Evolutionary conservation across 2,797 vertebrate genomes (phyloP), one percentile per base, ranked within the genome.

Genomic region (Erpetoichthys calabaricus): DNA sequence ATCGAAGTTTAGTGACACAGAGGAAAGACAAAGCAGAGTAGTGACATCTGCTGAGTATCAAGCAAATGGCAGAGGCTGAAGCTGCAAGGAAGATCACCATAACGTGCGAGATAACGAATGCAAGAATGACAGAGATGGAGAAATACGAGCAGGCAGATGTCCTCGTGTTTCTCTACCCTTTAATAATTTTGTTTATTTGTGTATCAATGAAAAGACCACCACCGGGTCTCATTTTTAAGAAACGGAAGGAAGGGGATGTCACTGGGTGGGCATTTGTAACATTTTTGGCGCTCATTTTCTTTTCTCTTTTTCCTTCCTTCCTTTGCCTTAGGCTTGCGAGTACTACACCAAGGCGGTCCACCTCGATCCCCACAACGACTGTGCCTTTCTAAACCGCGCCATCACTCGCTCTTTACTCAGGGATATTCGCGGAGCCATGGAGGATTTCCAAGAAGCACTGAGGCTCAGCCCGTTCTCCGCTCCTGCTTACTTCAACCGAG

Each of bases 361-460:
- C 10, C 71, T 78, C 65, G 76, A 88, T 56, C 77, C 82, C 44
- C 61, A 51, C 60, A 80, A 86, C 63, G 72, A 84, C 56, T 80
- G 71, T 45, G 77, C 74, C 54, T 8, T 77, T 61, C 68, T 86
- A 67, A 89, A 89, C 71, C 72, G 72, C 66, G 85, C 82, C 64
- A 72, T 87, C 63, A 71, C 75, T 63, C 76, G 80, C 51, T 73
- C 67, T 3, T 47, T 81, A 45, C 66, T 88, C 61, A 70, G 68
- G 61, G 77, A 80, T 59, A 71, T 72, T 45, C 65, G 81, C 62
- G 83, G 79, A 66, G 82, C 85, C 45, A 64, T 84, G 64, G 69
- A 70, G 69, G 85, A 88, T 70, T 87, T 88, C 67, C 70, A 72
- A 60, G 59, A 46, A 56, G 75, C 79, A n/a, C 5, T 82, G 63